Evolutionary conservation across 1,140 invertebrate genomes (phyloP).

Genomic region (Macrosteles quadrilineatus): DNA sequence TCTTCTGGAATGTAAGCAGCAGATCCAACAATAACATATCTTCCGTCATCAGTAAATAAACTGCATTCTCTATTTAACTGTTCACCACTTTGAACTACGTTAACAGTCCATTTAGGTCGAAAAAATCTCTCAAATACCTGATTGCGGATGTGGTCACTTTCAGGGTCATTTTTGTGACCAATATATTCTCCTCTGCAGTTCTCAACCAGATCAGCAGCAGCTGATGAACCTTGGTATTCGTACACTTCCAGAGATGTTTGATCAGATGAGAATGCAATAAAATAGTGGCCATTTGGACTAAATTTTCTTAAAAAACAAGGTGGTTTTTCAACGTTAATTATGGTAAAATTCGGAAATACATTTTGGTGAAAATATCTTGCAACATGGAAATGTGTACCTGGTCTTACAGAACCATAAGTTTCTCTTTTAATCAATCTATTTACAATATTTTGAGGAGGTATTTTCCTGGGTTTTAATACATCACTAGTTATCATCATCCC

Average conservation of each 20-base stretch:
- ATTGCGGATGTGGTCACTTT: constrained; percentile 57
- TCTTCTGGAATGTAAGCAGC: constrained; percentile 83
- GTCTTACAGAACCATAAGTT: constrained; percentile 56
- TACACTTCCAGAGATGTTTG: constrained; percentile 93
- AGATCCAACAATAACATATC: constrained; percentile 89
- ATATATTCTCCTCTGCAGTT: constrained; percentile 66
- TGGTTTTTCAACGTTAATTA: constrained; percentile 92
- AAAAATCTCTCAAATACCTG: constrained; percentile 83
- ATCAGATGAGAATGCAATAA: constrained; percentile 92
- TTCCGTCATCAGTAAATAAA: constrained; percentile 90
- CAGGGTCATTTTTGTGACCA: constrained; percentile 62
- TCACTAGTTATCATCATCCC: constrained; percentile 29
- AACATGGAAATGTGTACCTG: constrained; percentile 59
- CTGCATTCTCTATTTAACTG: constrained; percentile 95
- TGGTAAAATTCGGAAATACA: constrained; percentile 89
- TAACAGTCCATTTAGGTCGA: constrained; percentile 75
- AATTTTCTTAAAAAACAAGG: constrained; percentile 95
- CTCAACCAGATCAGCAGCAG: constrained; percentile 77
- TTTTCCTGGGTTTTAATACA: constrained; percentile 34
- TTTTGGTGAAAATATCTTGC: constrained; percentile 82
- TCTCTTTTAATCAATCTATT: constrained; percentile 59
- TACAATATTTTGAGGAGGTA: constrained; percentile 57
- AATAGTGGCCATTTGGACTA: constrained; percentile 89
- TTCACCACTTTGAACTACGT: constrained; percentile 78
- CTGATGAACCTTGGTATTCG: constrained; percentile 83